Conservation (phyloP, 2,113 vertebrate species). For the Bubo bubo region DNA sequence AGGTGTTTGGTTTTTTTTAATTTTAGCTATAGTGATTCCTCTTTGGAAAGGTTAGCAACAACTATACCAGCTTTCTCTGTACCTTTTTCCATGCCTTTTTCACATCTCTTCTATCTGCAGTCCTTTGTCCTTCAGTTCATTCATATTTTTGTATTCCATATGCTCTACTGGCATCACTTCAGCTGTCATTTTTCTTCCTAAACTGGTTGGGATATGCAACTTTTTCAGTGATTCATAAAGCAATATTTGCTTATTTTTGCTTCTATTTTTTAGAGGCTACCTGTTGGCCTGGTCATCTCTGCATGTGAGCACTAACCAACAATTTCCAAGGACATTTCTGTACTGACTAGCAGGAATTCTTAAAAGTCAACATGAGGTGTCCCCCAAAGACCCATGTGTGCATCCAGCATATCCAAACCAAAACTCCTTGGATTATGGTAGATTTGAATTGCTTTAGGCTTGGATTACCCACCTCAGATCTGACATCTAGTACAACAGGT, state of each 20-base stretch:
- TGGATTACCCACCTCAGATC: background rate
- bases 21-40: background rate
- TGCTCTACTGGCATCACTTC: background rate
- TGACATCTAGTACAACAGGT: background rate
- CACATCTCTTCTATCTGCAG: background rate
- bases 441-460: background rate
- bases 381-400: background rate
- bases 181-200: background rate
- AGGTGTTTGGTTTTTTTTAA: fast-evolving
- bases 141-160: background rate
- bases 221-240: background rate
- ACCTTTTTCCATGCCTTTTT: background rate
- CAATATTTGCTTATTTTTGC: background rate
- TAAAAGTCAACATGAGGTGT: background rate
- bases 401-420: background rate
- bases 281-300: background rate
- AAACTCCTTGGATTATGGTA: background rate
- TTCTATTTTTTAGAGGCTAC: background rate
- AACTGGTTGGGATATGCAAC: background rate
- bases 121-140: background rate
- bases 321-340: background rate
- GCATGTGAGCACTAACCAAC: background rate
- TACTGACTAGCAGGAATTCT: background rate
- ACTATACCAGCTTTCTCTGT: background rate
- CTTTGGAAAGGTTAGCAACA: background rate